phyloP scores from a whole-genome alignment of 2,797 vertebrate species.

The Podarcis lilfordi region DNA sequence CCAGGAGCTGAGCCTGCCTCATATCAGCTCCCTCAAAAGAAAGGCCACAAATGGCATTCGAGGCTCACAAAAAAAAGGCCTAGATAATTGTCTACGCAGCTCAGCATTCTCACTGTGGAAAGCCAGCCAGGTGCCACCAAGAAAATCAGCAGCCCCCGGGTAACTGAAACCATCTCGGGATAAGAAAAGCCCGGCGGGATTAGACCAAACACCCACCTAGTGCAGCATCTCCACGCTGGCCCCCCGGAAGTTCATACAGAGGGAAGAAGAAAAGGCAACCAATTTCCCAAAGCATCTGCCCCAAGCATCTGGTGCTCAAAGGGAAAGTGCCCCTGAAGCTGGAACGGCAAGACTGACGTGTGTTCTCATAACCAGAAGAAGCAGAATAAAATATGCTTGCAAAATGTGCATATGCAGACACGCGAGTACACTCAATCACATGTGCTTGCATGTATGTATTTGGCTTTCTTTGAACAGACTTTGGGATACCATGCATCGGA shows the following conservation, averaged over 20 bases:
- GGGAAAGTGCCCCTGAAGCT: not conserved
- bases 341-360: not conserved
- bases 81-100: too few species aligned
- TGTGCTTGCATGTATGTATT: too few species aligned
- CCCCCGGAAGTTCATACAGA: not conserved
- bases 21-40: not conserved
- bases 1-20: constrained; percentile 2
- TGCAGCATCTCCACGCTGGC: too few species aligned
- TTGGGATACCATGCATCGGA: not conserved
- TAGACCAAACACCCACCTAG: not conserved
- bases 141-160: not conserved
- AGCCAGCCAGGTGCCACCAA: not conserved
- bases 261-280: too few species aligned
- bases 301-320: not conserved
- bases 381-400: not conserved
- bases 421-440: too few species aligned
- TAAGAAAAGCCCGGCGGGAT: not conserved
- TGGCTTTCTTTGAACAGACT: not conserved
- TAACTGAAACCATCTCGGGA: not conserved
- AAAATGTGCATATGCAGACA: not conserved
- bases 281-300: not conserved
- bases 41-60: not conserved
- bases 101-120: not conserved
- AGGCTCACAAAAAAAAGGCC: not conserved
- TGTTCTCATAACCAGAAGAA: not conserved